These are phyloP conservation scores for Oxyruncus cristatus DNA, from an alignment of 2,113 vertebrate species.

Conservation along the genomic window DNA sequence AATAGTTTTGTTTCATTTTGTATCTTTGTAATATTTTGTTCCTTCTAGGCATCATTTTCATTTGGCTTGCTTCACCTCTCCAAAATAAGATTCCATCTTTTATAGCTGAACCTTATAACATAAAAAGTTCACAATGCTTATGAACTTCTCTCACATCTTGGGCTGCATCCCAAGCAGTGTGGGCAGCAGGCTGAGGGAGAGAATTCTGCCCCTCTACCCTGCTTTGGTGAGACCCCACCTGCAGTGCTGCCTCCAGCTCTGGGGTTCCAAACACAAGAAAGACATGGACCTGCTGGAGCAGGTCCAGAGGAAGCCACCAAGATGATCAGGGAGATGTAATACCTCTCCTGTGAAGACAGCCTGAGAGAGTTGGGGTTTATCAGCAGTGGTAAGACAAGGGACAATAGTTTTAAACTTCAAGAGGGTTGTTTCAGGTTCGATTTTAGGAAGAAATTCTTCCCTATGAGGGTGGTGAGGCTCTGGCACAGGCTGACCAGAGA, in stretches of 20 bases:
- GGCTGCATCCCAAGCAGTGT: not conserved
- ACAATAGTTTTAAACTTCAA: not conserved
- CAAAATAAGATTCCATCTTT: not conserved
- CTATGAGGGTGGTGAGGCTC: accelerated
- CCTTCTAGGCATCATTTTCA: not conserved
- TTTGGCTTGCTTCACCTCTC: not conserved
- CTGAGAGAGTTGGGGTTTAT: not conserved
- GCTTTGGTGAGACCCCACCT: not conserved
- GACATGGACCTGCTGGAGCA: not conserved
- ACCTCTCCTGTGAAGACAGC: not conserved
- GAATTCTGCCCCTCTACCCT: not conserved
- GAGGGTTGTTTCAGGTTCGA: not conserved
- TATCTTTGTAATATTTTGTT: not conserved
- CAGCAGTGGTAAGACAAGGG: not conserved
- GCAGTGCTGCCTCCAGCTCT: not conserved
- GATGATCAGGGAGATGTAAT: not conserved
- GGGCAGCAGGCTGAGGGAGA: accelerated
- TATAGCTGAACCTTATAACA: not conserved
- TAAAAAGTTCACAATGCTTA: too few species aligned
- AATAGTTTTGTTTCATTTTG: not conserved
- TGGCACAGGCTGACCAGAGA: not conserved
- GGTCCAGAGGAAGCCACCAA: not conserved
- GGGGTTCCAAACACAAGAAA: not conserved
- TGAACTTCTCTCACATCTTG: not conserved
- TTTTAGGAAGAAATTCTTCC: not conserved